Percentiles rank a stretch among this genome's conserved stretches.
Evolutionary conservation across 2,888 invertebrate genomes (phyloP).

Genomic region (Oxycera nigricornis): DNA sequence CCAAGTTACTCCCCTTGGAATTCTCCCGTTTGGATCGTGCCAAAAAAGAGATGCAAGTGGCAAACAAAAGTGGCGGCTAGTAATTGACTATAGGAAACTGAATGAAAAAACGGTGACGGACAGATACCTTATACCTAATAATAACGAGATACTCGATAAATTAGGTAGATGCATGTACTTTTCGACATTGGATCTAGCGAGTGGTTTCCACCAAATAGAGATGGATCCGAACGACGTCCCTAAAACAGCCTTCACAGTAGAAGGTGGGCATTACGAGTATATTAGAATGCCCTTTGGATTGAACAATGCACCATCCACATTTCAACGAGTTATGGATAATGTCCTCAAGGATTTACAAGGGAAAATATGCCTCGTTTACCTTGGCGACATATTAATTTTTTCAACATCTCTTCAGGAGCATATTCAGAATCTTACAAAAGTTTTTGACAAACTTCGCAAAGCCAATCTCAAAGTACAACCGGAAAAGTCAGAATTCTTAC

Average conservation of each 20-base stretch:
- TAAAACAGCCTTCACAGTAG: conserved; percentile 42
- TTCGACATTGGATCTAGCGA: neutral
- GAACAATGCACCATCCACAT: conserved; percentile 25
- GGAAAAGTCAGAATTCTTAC: neutral
- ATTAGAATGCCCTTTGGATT: conserved; percentile 38
- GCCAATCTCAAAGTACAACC: neutral
- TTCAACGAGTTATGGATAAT: neutral
- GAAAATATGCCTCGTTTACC: neutral
- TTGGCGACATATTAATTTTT: neutral
- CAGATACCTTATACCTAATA: neutral
- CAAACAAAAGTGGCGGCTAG: conserved; percentile 48
- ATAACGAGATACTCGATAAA: neutral
- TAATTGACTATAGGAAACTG: conserved; percentile 48
- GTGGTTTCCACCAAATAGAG: neutral
- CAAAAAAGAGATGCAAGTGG: conserved; percentile 15
- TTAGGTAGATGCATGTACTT: conserved; percentile 44
- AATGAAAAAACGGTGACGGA: neutral
- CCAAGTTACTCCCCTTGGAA: conserved; percentile 47
- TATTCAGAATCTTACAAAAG: neutral
- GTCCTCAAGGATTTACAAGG: neutral
- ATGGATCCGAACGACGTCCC: neutral
- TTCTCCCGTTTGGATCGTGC: conserved; percentile 50
- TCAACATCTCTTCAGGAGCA: neutral
- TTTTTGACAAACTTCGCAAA: neutral
- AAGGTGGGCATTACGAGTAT: conserved; percentile 36